Conservation (phyloP, 1,140 invertebrate species). For the Hermetia illucens region DNA sequence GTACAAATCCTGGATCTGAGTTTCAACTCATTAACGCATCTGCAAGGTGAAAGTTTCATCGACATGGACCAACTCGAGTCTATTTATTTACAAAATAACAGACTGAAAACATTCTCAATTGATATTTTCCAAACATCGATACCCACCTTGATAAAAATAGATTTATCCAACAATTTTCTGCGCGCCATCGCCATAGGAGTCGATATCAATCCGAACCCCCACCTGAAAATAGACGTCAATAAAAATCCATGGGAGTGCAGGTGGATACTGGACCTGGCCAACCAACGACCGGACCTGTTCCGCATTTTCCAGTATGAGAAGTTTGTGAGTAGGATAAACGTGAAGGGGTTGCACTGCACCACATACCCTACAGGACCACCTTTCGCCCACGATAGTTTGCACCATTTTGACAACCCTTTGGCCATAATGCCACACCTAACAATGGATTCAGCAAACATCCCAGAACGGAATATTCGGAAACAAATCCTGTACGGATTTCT, state of each 20-base stretch:
- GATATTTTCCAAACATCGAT: neutral
- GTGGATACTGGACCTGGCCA: constrained; percentile 21
- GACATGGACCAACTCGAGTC: neutral
- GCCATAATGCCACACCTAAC: constrained; percentile 4
- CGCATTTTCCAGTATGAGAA: constrained; percentile 22
- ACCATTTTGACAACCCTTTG: constrained; percentile 20
- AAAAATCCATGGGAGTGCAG: constrained; percentile 25
- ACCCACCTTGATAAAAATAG: neutral
- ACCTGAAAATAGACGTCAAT: neutral
- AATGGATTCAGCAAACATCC: constrained; percentile 18
- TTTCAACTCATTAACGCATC: neutral
- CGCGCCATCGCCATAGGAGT: neutral
- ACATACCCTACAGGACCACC: constrained; percentile 7
- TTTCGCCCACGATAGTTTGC: constrained; percentile 18
- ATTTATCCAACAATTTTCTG: neutral
- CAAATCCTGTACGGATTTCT: too few relatives aligned
- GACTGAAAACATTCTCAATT: neutral
- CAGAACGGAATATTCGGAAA: too few relatives aligned
- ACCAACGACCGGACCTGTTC: constrained; percentile 18
- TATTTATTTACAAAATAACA: neutral
- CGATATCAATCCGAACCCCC: neutral
- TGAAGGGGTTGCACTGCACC: constrained; percentile 20
- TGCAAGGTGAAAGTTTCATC: neutral
- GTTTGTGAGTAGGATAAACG: constrained; percentile 25
- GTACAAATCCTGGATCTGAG: neutral